Evolutionary conservation across 2,797 vertebrate genomes (phyloP), one percentile per base, ranked within the genome.

Genomic region (Eulemur mongoz): DNA sequence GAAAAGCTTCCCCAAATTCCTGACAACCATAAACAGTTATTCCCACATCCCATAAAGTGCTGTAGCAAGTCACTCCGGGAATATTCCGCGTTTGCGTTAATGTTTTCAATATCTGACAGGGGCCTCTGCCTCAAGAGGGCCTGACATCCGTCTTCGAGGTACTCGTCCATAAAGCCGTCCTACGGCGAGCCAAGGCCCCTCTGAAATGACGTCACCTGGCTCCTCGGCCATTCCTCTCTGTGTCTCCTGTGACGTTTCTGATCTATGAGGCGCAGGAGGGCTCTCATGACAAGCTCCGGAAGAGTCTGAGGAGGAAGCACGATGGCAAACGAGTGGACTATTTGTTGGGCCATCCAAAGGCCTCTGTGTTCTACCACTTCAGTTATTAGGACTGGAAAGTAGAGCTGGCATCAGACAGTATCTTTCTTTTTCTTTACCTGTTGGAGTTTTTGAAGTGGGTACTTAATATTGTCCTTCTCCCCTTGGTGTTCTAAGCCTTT

Each of bases 1-100:
- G 43, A 83, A 94, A 86, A 93, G 65, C 69, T 93, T 85, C 86
- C 63, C 61, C 70, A 57, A 94, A 91, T 91, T 83, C 92, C 57
- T 94, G 54, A 92, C 52, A 92, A 72, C 70, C 22, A 78, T 83
- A 85, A 80, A 78, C 38, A 75, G 45, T 63, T 63, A 48, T 92
- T 92, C 80, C 52, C 50, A 89, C 13, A 72, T 89, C 59, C 80
- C 76, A 76, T 93, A 78, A 93, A 93, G 73, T 57, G 43, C 61
- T 80, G 10, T 13, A 57, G 83, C 50, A 54, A 83, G 23, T 75
- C 90, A 89, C 57, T 27, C 83, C 20, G 76, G 89, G 81, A 92
- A 70, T 30, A 85, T 75, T 96, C 38, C 50, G 54, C 84, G 30
- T 86, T 38, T 5, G 20, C 12, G 7, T 61, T 93, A 93, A 83